phyloP scores from a whole-genome alignment of 2,113 vertebrate species.

The Crotophaga sulcirostris region DNA sequence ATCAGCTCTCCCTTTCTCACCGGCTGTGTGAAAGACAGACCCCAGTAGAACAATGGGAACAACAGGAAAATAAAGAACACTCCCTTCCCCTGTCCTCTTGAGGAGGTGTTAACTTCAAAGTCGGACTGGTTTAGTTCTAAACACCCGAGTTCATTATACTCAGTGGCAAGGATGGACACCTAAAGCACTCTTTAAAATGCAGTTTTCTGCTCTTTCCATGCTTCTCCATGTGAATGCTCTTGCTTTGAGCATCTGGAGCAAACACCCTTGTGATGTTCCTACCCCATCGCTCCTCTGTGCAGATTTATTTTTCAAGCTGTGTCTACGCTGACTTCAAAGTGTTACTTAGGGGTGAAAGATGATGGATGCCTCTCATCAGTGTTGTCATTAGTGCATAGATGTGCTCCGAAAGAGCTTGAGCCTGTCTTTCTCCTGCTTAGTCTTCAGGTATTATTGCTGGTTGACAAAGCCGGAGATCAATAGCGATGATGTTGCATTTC shows the following conservation, averaged over 20 bases:
- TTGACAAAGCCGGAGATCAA: background rate
- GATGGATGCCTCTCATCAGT: background rate
- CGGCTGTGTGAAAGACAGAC: conserved; percentile 4
- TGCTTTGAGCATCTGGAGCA: background rate
- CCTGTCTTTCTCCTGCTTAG: background rate
- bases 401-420: background rate
- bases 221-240: background rate
- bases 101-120: conserved; percentile 62
- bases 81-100: conserved; percentile 39
- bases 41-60: conserved; percentile 35
- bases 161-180: background rate
- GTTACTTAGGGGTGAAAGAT: background rate
- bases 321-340: background rate
- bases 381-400: background rate
- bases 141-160: conserved; percentile 5
- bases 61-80: conserved; percentile 58
- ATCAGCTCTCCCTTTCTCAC: background rate
- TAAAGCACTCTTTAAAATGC: background rate
- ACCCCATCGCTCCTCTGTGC: background rate
- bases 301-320: background rate
- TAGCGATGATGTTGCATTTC: background rate
- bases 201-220: background rate
- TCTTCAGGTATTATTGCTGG: background rate
- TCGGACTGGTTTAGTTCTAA: background rate
- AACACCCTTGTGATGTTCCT: background rate